Base-by-base conservation (phyloP, 2,888 invertebrate species). In the Aelia acuminata region DNA sequence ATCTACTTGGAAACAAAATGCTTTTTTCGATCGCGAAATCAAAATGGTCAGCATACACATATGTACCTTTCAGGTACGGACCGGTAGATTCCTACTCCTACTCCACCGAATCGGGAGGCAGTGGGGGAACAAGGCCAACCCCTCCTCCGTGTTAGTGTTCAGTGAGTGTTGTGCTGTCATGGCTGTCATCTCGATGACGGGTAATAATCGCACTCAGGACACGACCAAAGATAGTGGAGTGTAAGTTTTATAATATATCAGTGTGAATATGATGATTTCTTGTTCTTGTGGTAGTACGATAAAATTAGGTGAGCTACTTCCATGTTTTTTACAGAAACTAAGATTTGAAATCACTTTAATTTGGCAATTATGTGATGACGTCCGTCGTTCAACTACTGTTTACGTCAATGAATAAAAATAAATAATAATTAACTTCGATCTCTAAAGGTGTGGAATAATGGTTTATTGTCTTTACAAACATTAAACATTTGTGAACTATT, bases 131-230 rank as follows among this genome's bases (percentile, higher is more conserved):
- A 80, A 47, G 80, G 80, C 13, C 39, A 39, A 8, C 80, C 80
- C 80, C 39, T n/a, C 43, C 80, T 47, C 15, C n/a, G 8, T 11
- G 18, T 1, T 4, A 1, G 5, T 1, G 39, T 39, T 80, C 80
- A 80, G 80, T 80, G n/a, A 80, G 80, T 80, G 39, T 47, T 80
- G 80, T 80, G 80, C 80, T 43, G 43, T n/a, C 22, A 80, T 80
- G 80, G 80, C 80, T 80, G 80, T 70, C 63, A 70, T 70, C 0
- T 18, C 63, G 18, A 70, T 70, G 63, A 70, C 35, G 4, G 63
- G 63, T 0, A 70, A 70, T 8, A 35, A 70, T 18, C 35, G 63
- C 13, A 70, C 31, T 31, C 63, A 70, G 35, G 63, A 70, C 31
- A 35, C 63, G 43, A 80, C 43, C 80, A 80, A 80, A 47, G 80